Percentiles rank a stretch among this genome's conserved stretches.
These are phyloP conservation scores for Nothoprocta pentlandii DNA, from an alignment of 2,113 vertebrate genomes.

Conservation along the genomic window DNA sequence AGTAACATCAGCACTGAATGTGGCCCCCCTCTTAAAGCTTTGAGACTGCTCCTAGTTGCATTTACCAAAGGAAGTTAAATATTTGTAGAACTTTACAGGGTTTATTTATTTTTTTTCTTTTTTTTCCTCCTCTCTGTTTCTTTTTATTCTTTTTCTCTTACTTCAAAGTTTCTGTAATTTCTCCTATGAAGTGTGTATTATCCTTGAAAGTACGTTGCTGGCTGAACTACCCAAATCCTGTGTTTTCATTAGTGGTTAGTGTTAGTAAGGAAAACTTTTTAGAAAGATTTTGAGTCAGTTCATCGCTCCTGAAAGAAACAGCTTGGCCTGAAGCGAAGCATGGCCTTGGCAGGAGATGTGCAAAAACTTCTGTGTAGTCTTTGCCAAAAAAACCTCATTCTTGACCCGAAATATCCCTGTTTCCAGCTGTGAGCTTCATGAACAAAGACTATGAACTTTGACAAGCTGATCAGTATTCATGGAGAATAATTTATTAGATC, in stretches of 20 bases:
- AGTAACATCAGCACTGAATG: not conserved
- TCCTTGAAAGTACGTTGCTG: not conserved
- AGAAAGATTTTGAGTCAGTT: not conserved
- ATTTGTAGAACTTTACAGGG: too few species aligned
- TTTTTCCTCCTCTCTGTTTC: not conserved
- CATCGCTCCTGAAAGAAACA: constrained; percentile 31
- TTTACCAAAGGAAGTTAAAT: not conserved
- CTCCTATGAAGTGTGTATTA: not conserved
- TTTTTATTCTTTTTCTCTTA: not conserved
- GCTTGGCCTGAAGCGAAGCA: constrained; percentile 21
- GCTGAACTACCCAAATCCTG: not conserved
- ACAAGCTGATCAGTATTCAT: constrained; percentile 47
- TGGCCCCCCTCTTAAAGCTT: not conserved
- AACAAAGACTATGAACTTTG: constrained; percentile 41
- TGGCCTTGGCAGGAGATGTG: constrained; percentile 21
- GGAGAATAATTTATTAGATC: constrained; percentile 56
- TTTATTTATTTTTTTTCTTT: too few species aligned
- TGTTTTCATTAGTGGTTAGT: not conserved
- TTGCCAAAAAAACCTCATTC: constrained; percentile 51
- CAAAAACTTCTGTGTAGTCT: constrained; percentile 40
- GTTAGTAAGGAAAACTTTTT: not conserved
- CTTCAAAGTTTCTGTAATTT: not conserved
- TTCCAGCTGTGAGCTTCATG: constrained; percentile 59
- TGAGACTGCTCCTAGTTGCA: not conserved
- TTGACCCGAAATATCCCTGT: constrained; percentile 62